Evolutionary conservation across 2,113 vertebrate species (phyloP).

Genomic region (Falco punctatus): DNA sequence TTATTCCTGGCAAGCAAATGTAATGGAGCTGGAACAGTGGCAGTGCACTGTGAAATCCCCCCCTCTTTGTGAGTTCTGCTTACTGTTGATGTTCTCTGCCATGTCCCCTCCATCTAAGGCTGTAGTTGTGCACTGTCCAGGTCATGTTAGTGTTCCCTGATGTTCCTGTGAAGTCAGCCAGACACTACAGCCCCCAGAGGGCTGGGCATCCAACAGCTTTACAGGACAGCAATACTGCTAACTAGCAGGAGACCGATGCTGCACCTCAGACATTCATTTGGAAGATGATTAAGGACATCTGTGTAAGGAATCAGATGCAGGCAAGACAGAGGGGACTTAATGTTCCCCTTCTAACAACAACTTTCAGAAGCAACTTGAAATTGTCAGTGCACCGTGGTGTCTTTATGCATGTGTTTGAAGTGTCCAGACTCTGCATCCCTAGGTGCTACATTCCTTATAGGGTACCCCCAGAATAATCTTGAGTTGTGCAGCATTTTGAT

Average conservation of each 20-base stretch:
- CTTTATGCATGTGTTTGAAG: background rate
- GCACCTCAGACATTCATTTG: background rate
- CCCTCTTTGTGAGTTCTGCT: background rate
- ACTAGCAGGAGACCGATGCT: background rate
- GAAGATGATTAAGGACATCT: background rate
- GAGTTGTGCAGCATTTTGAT: background rate
- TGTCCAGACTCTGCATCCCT: background rate
- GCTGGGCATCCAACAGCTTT: background rate
- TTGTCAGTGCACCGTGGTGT: background rate
- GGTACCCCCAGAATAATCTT: background rate
- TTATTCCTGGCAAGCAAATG: background rate
- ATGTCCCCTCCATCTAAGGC: background rate
- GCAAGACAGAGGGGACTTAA: background rate
- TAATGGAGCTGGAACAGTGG: background rate
- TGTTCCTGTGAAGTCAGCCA: background rate
- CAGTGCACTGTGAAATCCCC: background rate
- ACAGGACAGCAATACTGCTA: background rate
- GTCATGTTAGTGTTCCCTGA: background rate
- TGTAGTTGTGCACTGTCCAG: background rate
- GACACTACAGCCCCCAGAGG: background rate
- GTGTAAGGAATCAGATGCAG: background rate
- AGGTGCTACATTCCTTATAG: background rate
- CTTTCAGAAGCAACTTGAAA: background rate
- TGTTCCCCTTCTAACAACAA: background rate
- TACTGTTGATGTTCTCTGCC: background rate